Evolutionary conservation across 1,140 invertebrate species (phyloP).

Genomic region (Heterodera carotae): DNA sequence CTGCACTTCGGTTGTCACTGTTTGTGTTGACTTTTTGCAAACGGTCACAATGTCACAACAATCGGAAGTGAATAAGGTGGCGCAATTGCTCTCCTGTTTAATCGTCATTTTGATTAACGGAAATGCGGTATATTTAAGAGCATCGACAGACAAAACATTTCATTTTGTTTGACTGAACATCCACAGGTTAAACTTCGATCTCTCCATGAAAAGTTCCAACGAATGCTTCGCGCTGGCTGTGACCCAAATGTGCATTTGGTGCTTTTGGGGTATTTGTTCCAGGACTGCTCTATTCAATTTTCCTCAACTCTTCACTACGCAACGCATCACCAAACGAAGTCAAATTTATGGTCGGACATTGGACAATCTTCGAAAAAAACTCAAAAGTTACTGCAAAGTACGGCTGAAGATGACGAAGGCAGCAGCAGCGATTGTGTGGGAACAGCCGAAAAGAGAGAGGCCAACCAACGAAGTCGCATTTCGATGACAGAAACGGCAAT

Average conservation of each 20-base stretch:
- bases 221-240: slow-evolving; percentile 7
- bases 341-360: background rate
- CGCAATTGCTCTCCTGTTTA: slow-evolving; percentile 31
- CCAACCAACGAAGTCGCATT: background rate
- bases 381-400: background rate
- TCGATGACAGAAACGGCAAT: background rate
- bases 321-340: background rate
- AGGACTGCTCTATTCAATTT: background rate
- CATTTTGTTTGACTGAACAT: background rate
- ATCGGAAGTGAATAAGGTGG: slow-evolving; percentile 22
- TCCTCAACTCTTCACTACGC: background rate
- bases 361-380: background rate
- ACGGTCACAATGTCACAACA: slow-evolving; percentile 2
- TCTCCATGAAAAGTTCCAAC: slow-evolving; percentile 18
- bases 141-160: background rate
- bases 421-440: background rate
- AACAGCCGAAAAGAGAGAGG: background rate
- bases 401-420: background rate
- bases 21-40: slow-evolving; percentile 39
- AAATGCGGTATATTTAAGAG: background rate
- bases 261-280: slow-evolving; percentile 11
- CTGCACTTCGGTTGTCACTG: background rate
- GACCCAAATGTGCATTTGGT: slow-evolving; percentile 20
- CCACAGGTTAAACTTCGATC: slow-evolving; percentile 22
- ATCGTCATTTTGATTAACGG: slow-evolving; percentile 11